Evolutionary conservation across 2,888 invertebrate genomes (phyloP), one percentile per base, ranked within the genome.

Genomic region (Troilus luridus): DNA sequence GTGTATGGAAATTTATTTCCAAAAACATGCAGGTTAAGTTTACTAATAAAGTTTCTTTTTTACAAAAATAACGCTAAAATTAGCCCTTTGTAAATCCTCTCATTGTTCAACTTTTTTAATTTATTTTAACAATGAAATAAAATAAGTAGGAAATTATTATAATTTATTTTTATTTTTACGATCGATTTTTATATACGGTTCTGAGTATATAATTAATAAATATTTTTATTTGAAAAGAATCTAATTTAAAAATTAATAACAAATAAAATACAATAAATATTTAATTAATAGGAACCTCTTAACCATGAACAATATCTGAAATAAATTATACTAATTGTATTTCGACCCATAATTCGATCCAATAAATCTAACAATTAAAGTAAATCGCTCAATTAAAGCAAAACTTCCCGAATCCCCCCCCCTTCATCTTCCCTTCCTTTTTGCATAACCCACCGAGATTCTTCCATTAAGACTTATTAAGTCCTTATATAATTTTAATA

Each of bases 341-440:
- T 19, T 19, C 17, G 27, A 41, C 27, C 72, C 72, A 27, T 17
- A 8, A 9, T 19, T 41, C 27, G n/a, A n/a, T 41, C 41, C 72
- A 27, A 41, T 77, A 77, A 77, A 77, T 77, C 72, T 19, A 0
- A 77, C 72, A 77, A 77, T 77, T 77, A 77, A 72, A 77, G 27
- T 77, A 77, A 77, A 77, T 77, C 72, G 72, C 72, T 41, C 72
- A 41, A 77, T 77, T 77, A 27, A 17, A 27, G 41, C 72, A 77
- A 77, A 77, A 77, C 41, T 77, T 17, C 41, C 72, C 41, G 19
- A 41, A 8, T 77, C 72, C 17, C 12, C 59, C 59, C 14, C 59
- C 10, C 12, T 67, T 67, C 67, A 77, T 77, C 41, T 9, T 77
- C 41, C 27, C 72, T 77, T 24, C 17, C 41, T 77, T 77, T 17